Percentiles rank a stretch among this genome's conserved stretches.
Evolutionary conservation across 2,888 invertebrate genomes (phyloP).

Genomic region (Ashinkailepas kermadecensis): DNA sequence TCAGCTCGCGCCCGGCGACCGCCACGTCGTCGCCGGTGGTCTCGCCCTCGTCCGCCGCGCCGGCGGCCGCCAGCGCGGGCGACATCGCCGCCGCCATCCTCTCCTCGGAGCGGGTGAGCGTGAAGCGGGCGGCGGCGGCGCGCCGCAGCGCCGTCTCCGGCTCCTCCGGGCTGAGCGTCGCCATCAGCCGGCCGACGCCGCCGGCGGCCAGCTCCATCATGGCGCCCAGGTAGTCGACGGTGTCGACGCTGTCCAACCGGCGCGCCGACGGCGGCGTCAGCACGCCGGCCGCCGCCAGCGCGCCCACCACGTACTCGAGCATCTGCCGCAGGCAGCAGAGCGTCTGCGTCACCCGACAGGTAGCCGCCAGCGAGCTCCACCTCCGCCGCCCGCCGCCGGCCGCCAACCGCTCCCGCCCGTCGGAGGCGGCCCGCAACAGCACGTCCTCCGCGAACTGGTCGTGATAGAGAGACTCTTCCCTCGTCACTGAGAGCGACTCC

Average conservation of each 20-base stretch:
- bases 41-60: background rate
- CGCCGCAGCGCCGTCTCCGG: background rate
- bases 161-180: background rate
- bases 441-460: background rate
- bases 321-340: background rate
- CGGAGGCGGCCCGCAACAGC: background rate
- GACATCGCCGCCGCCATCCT: background rate
- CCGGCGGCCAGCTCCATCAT: background rate
- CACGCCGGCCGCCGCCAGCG: background rate
- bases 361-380: slow-evolving; percentile 1
- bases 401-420: background rate
- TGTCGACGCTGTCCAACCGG: background rate
- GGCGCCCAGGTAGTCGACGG: background rate
- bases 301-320: slow-evolving; percentile 1
- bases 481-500: background rate
- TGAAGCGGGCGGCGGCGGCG: background rate
- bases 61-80: background rate
- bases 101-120: background rate
- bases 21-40: background rate
- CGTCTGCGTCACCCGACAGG: background rate
- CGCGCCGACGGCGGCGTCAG: background rate
- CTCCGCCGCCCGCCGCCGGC: background rate
- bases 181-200: background rate
- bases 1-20: background rate
- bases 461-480: background rate